A percentile compares a stretch with the other conserved stretches of the same genome.
phyloP scores from a whole-genome alignment of 2,797 vertebrate genomes.

The Ceyx erithaca region DNA sequence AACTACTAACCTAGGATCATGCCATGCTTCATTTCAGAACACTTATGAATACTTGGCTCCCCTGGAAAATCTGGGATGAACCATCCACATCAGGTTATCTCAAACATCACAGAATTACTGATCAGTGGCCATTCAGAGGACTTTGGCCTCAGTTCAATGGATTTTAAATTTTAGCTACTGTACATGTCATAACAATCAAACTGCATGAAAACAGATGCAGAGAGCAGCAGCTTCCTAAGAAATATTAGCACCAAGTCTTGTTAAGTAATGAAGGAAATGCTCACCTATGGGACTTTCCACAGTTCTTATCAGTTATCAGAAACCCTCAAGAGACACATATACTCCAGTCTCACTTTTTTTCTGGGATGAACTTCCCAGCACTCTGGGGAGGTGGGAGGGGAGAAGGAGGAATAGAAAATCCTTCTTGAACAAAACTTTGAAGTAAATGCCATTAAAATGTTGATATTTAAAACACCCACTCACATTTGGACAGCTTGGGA shows the following conservation, averaged over 20 bases:
- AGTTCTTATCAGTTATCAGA: slow-evolving; percentile 28
- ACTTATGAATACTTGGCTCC: not conserved
- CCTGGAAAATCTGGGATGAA: not conserved
- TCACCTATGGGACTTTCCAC: slow-evolving; percentile 62
- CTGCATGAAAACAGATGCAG: not conserved
- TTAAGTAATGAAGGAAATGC: slow-evolving; percentile 55
- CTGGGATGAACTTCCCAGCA: slow-evolving; percentile 30
- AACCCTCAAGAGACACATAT: slow-evolving; percentile 12
- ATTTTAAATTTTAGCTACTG: slow-evolving; percentile 17
- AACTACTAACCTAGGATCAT: not conserved
- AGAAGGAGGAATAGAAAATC: not conserved
- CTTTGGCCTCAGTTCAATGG: slow-evolving; percentile 1
- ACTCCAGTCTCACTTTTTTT: not conserved
- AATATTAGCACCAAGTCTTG: not conserved
- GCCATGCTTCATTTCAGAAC: not conserved
- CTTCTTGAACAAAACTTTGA: not conserved
- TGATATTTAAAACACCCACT: not conserved
- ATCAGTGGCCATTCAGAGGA: not conserved
- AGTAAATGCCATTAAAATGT: not conserved
- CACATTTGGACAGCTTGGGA: not conserved
- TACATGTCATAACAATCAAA: slow-evolving; percentile 26
- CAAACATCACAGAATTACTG: not conserved
- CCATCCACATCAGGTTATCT: not conserved
- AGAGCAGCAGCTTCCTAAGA: slow-evolving; percentile 14
- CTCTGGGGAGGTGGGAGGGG: not conserved